Evolutionary conservation across 2,113 vertebrate species (phyloP), one percentile per base, ranked within the genome.

Genomic region (Petrocephalus microphthalmus): DNA sequence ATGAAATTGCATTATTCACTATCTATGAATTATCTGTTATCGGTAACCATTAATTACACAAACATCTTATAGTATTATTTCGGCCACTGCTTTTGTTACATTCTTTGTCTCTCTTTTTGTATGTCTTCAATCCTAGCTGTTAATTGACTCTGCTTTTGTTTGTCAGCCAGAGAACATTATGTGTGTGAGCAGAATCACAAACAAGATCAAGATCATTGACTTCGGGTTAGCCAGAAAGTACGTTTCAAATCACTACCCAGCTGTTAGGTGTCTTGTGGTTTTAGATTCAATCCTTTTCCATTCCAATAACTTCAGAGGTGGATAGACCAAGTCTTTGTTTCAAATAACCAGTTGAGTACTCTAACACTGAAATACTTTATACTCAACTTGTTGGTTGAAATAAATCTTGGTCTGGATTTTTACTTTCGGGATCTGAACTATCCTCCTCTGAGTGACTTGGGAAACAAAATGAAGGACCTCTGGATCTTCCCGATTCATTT

Each of bases 201-300:
- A 95, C 87, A 96, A 95, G 90, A 53, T 96, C 91, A 96, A 96
- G 88, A 96, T 96, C 88, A 96, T 96, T 6, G 95, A 96, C 94
- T 96, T 96, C 89, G 95, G 95, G 42, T 93, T 96, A 0, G 95
- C 95, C 2, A 92, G 95, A 83, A 91, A 94, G 95, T 95, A 91
- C 93, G 95, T 92, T 87, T 84, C 22, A 60, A 74, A 3, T 11
- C 37, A 5, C 13, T 5, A n/a, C 17, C 8, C 5, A 19, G 29
- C 20, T 4, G 5, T 42, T 13, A 19, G 29, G 2, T 29, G 25
- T 19, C 52, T 37, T 25, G 49, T 54, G 51, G 6, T 84, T 52
- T 1, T 53, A n/a, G 49, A 84, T 52, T 83, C 2, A 29, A 0
- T 29, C 25, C 29, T 29, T 13, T 64, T 64, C 60, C n/a, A 64